These are phyloP conservation scores for Chloromyia formosa DNA, from an alignment of 2,888 invertebrate species.

Conservation along the genomic window DNA sequence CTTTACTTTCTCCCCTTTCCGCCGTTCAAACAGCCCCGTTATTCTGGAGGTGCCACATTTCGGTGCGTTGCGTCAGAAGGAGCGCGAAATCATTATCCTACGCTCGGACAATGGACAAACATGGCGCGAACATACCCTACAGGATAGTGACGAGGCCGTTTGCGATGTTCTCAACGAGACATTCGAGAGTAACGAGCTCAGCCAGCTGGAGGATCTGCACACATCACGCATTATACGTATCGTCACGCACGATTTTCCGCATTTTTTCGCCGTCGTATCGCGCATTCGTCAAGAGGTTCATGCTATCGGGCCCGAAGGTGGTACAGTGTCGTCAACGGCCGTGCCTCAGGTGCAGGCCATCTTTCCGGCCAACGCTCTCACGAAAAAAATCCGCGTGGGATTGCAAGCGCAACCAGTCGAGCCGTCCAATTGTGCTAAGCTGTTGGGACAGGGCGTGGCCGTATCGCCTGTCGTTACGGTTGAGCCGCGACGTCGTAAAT, in stretches of 20 bases:
- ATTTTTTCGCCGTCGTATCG: constrained; percentile 96
- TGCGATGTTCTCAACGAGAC: constrained; percentile 93
- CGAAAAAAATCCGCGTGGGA: constrained; percentile 99
- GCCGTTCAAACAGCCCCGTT: constrained; percentile 73
- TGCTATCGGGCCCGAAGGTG: constrained; percentile 96
- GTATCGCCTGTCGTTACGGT: constrained; percentile 98
- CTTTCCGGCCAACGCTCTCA: constrained; percentile 95
- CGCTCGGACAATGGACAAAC: constrained; percentile 98
- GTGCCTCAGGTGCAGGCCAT: constrained; percentile 86
- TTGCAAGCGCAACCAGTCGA: constrained; percentile 96
- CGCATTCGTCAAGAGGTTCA: constrained; percentile 96
- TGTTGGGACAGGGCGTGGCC: constrained; percentile 94
- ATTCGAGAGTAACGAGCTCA: constrained; percentile 79
- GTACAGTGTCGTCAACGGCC: constrained; percentile 92
- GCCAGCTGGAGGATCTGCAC: constrained; percentile 82
- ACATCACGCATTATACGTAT: constrained; percentile 93
- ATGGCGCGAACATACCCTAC: constrained; percentile 95
- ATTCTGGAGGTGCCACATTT: constrained; percentile 98
- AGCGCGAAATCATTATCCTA: constrained; percentile 95
- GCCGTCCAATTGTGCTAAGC: constrained; percentile 82
- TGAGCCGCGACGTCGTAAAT: constrained; percentile 96
- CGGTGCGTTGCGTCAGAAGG: constrained; percentile 91
- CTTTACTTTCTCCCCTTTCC: background rate
- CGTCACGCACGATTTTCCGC: constrained; percentile 96
- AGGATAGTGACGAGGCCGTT: constrained; percentile 85